These are phyloP conservation scores for Tragelaphus buxtoni DNA, from an alignment of 2,113 vertebrate species.

Conservation along the genomic window DNA sequence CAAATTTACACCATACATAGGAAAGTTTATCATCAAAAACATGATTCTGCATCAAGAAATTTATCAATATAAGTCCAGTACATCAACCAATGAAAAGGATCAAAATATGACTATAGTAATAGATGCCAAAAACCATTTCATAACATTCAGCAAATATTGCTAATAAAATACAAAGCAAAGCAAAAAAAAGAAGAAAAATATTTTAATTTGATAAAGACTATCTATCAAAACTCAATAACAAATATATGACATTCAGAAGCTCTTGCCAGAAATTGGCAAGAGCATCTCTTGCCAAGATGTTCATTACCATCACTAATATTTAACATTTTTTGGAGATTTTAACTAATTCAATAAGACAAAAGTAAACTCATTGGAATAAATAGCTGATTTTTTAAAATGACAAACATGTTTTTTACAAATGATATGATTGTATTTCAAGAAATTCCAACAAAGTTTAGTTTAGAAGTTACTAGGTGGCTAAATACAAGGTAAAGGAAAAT, in stretches of 20 bases:
- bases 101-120: not conserved
- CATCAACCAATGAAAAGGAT: slow-evolving; percentile 10
- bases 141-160: slow-evolving; percentile 11
- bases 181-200: slow-evolving; percentile 26
- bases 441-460: slow-evolving; percentile 18
- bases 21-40: not conserved
- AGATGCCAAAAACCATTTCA: slow-evolving; percentile 10
- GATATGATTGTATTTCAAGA: not conserved
- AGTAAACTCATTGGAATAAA: not conserved
- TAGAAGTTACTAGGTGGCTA: not conserved
- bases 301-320: not conserved
- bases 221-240: slow-evolving; percentile 17
- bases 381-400: not conserved
- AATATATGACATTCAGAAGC: slow-evolving; percentile 4
- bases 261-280: not conserved
- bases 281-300: not conserved
- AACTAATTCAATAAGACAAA: not conserved
- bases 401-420: slow-evolving; percentile 1
- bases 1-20: not conserved
- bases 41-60: slow-evolving; percentile 1
- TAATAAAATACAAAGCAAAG: slow-evolving; percentile 32
- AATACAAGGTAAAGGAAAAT: not conserved
- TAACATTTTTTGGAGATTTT: not conserved
- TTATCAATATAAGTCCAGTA: not conserved
- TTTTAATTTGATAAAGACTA: slow-evolving; percentile 7